A percentile compares a stretch with the other conserved stretches of the same genome.
Evolutionary conservation across 1,140 invertebrate genomes (phyloP).

Genomic region (Trinorchestia longiramus): DNA sequence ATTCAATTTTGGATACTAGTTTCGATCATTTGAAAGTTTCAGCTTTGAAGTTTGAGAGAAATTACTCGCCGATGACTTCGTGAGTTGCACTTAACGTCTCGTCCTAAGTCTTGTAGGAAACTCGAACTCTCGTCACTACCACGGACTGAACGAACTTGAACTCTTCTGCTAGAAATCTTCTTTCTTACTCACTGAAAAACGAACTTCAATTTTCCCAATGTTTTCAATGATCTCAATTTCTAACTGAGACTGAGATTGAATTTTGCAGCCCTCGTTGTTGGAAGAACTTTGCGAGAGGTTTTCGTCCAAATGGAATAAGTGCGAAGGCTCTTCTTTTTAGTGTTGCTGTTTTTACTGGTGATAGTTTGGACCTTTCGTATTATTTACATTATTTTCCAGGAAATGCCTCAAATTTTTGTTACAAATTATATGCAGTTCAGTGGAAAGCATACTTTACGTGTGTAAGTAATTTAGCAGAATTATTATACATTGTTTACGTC

Average conservation of each 20-base stretch:
- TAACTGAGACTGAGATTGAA: neutral
- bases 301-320: neutral
- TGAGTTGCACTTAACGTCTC: neutral
- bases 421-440: neutral
- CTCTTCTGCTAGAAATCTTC: neutral
- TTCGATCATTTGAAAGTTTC: neutral
- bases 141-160: neutral
- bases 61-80: neutral
- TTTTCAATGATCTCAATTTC: slow-evolving; percentile 1
- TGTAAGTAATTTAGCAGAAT: neutral
- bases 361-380: neutral
- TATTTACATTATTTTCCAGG: neutral
- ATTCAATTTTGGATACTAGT: neutral
- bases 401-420: neutral
- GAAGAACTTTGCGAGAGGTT: neutral
- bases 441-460: no score
- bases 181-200: neutral
- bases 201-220: neutral
- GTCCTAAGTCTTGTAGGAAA: neutral
- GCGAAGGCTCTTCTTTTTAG: neutral
- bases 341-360: neutral
- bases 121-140: neutral
- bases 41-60: neutral
- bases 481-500: neutral
- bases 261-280: neutral